Evolutionary conservation across 2,113 vertebrate genomes (phyloP).

Genomic region (Xyrauchen texanus): DNA sequence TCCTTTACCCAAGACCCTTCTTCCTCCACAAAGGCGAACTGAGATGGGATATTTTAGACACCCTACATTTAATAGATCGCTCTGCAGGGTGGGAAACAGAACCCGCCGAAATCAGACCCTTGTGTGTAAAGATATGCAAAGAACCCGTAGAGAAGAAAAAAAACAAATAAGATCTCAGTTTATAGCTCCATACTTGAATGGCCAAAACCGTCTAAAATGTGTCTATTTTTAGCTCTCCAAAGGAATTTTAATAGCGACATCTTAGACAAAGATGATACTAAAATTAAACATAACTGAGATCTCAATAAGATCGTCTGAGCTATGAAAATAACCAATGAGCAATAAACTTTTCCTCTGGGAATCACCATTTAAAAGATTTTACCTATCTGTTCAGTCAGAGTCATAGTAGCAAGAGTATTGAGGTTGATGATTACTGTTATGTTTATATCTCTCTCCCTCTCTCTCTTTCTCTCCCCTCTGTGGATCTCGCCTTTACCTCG

Average conservation of each 20-base stretch:
- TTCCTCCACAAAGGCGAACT: slow-evolving; percentile 18
- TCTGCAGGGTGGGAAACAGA: slow-evolving; percentile 52
- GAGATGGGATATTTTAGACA: slow-evolving; percentile 67
- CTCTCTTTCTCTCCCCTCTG: not conserved
- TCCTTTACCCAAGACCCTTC: slow-evolving; percentile 31
- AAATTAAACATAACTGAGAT: not conserved
- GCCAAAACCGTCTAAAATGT: too few species aligned
- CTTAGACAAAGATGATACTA: not conserved
- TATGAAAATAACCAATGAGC: not conserved
- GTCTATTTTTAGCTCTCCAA: not conserved
- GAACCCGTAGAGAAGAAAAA: not conserved
- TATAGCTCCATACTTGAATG: too few species aligned
- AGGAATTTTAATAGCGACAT: not conserved
- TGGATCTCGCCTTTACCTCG: slow-evolving; percentile 57
- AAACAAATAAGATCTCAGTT: not conserved
- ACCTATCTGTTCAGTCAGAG: slow-evolving; percentile 37
- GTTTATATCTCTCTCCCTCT: slow-evolving; percentile 4
- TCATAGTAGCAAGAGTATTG: too few species aligned
- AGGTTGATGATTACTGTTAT: too few species aligned
- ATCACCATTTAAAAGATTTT: not conserved
- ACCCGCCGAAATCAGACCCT: slow-evolving; percentile 40
- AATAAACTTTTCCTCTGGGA: too few species aligned
- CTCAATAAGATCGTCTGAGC: not conserved
- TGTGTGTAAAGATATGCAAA: slow-evolving; percentile 23
- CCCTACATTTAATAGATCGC: slow-evolving; percentile 38